Evolutionary conservation across 2,113 vertebrate species (phyloP).

Genomic region (Tylochromis polylepis): DNA sequence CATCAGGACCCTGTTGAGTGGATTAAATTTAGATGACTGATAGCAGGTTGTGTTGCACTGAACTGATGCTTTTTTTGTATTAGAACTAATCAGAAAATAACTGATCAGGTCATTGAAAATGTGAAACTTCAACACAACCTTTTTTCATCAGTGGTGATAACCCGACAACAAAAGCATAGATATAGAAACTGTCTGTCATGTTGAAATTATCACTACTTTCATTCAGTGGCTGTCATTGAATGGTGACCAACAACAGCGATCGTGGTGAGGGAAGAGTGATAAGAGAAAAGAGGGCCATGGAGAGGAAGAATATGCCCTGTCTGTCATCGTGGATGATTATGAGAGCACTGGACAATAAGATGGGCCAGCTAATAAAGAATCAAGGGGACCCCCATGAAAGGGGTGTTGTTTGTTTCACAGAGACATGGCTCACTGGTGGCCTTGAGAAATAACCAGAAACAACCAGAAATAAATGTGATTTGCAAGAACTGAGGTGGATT

Average conservation of each 20-base stretch:
- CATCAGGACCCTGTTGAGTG: background rate
- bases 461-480: background rate
- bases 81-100: background rate
- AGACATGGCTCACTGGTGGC: background rate
- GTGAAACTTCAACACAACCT: background rate
- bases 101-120: background rate
- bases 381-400: accelerated
- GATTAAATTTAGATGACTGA: background rate
- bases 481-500: background rate
- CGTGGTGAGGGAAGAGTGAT: background rate
- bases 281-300: background rate
- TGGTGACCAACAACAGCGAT: background rate
- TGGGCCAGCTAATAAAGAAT: background rate
- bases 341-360: background rate
- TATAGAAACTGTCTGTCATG: background rate
- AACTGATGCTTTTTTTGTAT: background rate
- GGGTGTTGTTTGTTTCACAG: background rate
- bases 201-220: background rate
- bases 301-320: background rate
- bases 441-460: background rate
- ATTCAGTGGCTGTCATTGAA: background rate
- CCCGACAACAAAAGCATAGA: background rate
- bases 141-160: background rate
- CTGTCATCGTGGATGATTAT: accelerated
- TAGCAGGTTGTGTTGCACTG: background rate